phyloP scores from a whole-genome alignment of 2,888 invertebrate species.

The Apocheima hispidaria region DNA sequence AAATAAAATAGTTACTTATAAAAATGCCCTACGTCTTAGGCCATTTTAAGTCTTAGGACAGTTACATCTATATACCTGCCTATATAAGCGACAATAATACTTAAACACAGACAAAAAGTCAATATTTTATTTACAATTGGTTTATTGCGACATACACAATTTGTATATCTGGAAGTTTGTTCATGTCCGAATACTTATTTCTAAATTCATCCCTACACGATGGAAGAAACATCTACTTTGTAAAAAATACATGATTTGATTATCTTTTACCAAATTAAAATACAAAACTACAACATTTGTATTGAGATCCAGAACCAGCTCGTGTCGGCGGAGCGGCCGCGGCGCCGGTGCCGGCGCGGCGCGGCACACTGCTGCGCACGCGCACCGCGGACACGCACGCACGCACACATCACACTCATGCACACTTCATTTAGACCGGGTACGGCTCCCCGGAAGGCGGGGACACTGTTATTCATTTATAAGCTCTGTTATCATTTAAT shows the following conservation, averaged over 20 bases:
- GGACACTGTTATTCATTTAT: conserved; percentile 59
- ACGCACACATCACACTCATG: conserved; percentile 47
- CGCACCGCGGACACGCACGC: conserved; percentile 9
- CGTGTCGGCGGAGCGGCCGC: conserved; percentile 57
- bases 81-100: conserved; percentile 5
- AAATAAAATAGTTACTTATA: too few relatives aligned
- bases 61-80: not conserved
- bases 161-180: conserved; percentile 82
- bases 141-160: conserved; percentile 82
- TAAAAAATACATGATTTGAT: conserved; percentile 85
- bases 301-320: conserved; percentile 79
- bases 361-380: conserved; percentile 45
- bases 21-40: too few relatives aligned
- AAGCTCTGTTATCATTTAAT: conserved; percentile 72
- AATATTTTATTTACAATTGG: conserved; percentile 82
- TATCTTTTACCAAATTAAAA: conserved; percentile 71
- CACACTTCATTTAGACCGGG: conserved; percentile 38
- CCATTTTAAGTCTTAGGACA: too few relatives aligned
- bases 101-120: conserved; percentile 74
- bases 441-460: conserved; percentile 51
- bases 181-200: conserved; percentile 82
- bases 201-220: conserved; percentile 78
- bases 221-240: conserved; percentile 79
- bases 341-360: conserved; percentile 38
- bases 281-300: conserved; percentile 81